Conservation (phyloP, 1,140 invertebrate species). For the Andrena cerasifolii region DNA sequence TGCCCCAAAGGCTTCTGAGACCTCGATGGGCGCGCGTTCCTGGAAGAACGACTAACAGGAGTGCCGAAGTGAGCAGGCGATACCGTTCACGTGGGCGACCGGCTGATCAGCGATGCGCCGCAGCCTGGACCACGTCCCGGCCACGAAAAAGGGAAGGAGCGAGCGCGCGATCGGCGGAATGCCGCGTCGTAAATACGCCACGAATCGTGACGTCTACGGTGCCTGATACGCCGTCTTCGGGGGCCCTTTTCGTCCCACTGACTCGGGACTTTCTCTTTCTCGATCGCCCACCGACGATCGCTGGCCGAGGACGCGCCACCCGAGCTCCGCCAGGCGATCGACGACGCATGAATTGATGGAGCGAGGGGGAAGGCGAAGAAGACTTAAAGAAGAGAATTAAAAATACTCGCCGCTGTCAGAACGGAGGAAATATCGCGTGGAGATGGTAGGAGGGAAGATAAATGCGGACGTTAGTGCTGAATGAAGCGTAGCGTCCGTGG, state of each 20-base stretch:
- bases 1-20: not conserved
- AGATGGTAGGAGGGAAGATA: not conserved
- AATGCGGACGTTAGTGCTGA: constrained; percentile 57
- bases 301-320: constrained; percentile 37
- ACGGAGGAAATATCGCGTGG: not conserved
- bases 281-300: constrained; percentile 34
- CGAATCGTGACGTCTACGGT: constrained; percentile 31
- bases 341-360: constrained; percentile 3
- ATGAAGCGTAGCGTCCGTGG: constrained; percentile 44
- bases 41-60: not conserved
- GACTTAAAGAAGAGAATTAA: not conserved
- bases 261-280: constrained; percentile 40
- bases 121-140: constrained; percentile 36
- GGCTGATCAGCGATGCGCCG: constrained; percentile 69
- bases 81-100: constrained; percentile 44
- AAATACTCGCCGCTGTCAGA: not conserved
- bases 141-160: constrained; percentile 27
- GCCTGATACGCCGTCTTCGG: constrained; percentile 15
- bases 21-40: constrained; percentile 11
- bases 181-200: constrained; percentile 55
- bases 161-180: constrained; percentile 33
- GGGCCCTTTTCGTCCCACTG: constrained; percentile 35
- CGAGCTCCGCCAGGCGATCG: constrained; percentile 55
- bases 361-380: not conserved
- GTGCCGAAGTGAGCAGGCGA: constrained; percentile 34